Evolutionary conservation across 2,113 vertebrate species (phyloP).

Genomic region (Cepphus grylle): DNA sequence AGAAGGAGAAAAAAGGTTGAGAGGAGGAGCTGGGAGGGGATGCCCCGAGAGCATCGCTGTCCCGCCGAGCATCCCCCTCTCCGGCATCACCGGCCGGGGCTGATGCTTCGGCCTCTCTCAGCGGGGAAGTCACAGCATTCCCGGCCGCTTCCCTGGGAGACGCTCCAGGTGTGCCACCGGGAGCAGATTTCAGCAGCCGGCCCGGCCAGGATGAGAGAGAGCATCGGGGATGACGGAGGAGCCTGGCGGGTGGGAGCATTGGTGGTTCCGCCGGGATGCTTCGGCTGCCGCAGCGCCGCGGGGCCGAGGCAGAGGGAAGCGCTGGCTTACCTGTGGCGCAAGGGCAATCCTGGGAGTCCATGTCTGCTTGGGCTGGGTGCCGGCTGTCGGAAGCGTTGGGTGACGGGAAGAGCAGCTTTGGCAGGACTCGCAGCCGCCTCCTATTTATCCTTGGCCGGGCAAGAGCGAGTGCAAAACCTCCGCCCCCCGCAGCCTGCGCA

Average conservation of each 20-base stretch:
- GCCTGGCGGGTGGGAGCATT: background rate
- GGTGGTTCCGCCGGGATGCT: background rate
- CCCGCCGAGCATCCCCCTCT: background rate
- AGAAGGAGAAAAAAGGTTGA: background rate
- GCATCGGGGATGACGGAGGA: background rate
- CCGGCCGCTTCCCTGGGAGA: background rate
- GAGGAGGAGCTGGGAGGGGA: background rate
- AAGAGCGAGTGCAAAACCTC: constrained; percentile 41
- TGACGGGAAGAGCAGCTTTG: background rate
- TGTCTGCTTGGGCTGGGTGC: background rate
- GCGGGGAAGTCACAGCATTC: background rate
- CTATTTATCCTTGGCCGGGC: constrained; percentile 65
- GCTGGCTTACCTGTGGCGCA: constrained; percentile 69
- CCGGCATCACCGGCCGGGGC: background rate
- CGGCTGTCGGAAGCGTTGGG: rapidly evolving
- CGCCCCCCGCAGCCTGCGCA: constrained; percentile 68
- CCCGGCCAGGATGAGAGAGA: too few relatives aligned
- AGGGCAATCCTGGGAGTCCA: constrained; percentile 76
- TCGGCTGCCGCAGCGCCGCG: background rate
- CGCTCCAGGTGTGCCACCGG: background rate
- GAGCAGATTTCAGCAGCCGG: background rate
- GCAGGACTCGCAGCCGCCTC: background rate
- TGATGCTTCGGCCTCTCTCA: background rate
- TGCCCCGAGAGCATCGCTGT: background rate
- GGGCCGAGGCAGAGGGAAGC: background rate